phyloP scores from a whole-genome alignment of 2,113 vertebrate species.

The Lates calcarifer region DNA sequence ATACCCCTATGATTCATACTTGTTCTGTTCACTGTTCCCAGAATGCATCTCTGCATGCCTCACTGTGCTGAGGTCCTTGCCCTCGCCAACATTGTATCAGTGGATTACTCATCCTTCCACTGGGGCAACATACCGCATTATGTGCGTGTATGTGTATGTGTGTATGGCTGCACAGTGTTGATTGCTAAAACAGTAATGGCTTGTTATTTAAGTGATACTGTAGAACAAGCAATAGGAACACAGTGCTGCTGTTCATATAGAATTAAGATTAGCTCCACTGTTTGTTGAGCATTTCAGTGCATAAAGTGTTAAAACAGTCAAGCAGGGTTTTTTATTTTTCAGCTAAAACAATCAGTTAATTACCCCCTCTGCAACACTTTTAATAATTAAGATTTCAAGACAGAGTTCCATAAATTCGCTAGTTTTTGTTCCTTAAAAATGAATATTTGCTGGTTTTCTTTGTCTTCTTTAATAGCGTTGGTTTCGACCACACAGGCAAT shows the following conservation, averaged over 20 bases:
- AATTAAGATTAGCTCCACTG: slow-evolving; percentile 9
- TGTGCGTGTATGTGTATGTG: slow-evolving; percentile 33
- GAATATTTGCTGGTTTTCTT: background rate
- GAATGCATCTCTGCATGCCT: slow-evolving; percentile 71
- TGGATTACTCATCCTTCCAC: slow-evolving; percentile 75
- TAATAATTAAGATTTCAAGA: background rate
- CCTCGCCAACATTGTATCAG: slow-evolving; percentile 68
- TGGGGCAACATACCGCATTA: slow-evolving; percentile 46
- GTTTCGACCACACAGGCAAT: background rate
- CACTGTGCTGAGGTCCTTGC: slow-evolving; percentile 65
- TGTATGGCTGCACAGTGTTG: slow-evolving; percentile 16
- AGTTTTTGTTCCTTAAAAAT: background rate
- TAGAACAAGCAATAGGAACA: slow-evolving; percentile 31
- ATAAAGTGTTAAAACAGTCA: background rate
- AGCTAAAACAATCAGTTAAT: background rate
- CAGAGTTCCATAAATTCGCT: background rate
- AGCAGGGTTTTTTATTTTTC: background rate
- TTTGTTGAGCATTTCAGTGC: slow-evolving; percentile 21
- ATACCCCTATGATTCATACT: slow-evolving; percentile 77
- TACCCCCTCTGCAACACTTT: background rate
- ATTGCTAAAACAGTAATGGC: slow-evolving; percentile 57
- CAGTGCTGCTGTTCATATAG: slow-evolving; percentile 21
- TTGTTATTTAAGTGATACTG: slow-evolving; percentile 55
- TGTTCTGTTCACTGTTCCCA: slow-evolving; percentile 76
- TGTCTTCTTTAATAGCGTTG: background rate